Evolutionary conservation across 1,140 invertebrate genomes (phyloP).

Genomic region (Lysiphlebus fabarum): DNA sequence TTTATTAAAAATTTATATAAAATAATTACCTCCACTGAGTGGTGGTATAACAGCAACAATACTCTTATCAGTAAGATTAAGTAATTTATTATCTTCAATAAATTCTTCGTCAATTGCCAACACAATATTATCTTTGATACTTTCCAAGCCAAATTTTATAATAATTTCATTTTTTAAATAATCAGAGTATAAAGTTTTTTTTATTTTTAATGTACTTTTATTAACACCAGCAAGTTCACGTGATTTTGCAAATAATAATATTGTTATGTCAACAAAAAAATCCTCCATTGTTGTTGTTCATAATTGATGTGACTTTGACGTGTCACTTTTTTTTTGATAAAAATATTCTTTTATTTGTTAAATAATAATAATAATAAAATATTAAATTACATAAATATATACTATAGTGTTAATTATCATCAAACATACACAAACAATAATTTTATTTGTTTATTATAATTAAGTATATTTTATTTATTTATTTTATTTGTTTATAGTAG

Average conservation of each 20-base stretch:
- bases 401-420: too few relatives aligned
- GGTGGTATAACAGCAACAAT: constrained; percentile 84
- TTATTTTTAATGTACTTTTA: constrained; percentile 56
- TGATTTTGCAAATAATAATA: constrained; percentile 86
- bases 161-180: constrained; percentile 62
- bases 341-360: too few relatives aligned
- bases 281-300: constrained; percentile 1
- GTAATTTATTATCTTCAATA: constrained; percentile 50
- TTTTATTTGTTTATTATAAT: too few relatives aligned
- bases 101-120: constrained; percentile 81
- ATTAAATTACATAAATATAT: too few relatives aligned
- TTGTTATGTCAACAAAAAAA: constrained; percentile 51
- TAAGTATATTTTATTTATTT: too few relatives aligned
- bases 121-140: constrained; percentile 69
- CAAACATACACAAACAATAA: too few relatives aligned
- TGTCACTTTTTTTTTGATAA: too few relatives aligned
- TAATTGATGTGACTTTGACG: too few relatives aligned
- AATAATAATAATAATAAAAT: too few relatives aligned
- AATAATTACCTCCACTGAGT: constrained; percentile 72
- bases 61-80: constrained; percentile 65
- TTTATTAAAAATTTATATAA: constrained; percentile 19
- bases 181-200: constrained; percentile 51
- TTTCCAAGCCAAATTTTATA: constrained; percentile 61
- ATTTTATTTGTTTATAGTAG: too few relatives aligned
- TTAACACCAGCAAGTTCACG: constrained; percentile 70